Evolutionary conservation across 2,797 vertebrate genomes (phyloP).

Genomic region (Podarcis siculus): DNA sequence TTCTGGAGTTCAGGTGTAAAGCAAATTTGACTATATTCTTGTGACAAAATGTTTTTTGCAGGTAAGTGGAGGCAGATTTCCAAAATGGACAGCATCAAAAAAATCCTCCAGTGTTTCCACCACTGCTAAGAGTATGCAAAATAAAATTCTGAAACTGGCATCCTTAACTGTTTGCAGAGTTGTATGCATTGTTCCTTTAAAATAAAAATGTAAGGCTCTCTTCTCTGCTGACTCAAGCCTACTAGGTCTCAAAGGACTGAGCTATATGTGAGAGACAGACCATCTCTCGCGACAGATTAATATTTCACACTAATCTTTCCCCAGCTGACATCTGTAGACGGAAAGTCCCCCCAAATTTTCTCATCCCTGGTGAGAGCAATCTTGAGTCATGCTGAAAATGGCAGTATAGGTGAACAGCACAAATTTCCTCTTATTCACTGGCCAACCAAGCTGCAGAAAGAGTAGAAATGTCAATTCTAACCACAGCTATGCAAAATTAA

Average conservation of each 20-base stretch:
- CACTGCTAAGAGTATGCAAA: neutral
- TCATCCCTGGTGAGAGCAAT: neutral
- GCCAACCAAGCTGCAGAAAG: neutral
- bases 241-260: fast-evolving
- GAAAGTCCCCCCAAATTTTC: neutral
- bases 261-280: neutral
- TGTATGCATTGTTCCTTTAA: neutral
- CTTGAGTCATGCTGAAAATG: neutral
- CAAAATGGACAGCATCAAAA: neutral
- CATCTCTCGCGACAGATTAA: neutral
- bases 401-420: neutral
- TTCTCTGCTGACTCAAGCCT: neutral
- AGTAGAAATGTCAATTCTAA: neutral
- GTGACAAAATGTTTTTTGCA: neutral
- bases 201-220: neutral
- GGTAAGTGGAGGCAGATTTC: neutral
- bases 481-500: slow-evolving; percentile 25
- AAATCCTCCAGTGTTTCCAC: neutral
- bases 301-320: neutral
- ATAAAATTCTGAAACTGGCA: neutral
- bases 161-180: neutral
- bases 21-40: neutral
- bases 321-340: neutral
- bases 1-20: neutral
- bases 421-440: slow-evolving; percentile 11